Evolutionary conservation across 2,888 invertebrate genomes (phyloP), one percentile per base, ranked within the genome.

Genomic region (Oligia fasciuncula): DNA sequence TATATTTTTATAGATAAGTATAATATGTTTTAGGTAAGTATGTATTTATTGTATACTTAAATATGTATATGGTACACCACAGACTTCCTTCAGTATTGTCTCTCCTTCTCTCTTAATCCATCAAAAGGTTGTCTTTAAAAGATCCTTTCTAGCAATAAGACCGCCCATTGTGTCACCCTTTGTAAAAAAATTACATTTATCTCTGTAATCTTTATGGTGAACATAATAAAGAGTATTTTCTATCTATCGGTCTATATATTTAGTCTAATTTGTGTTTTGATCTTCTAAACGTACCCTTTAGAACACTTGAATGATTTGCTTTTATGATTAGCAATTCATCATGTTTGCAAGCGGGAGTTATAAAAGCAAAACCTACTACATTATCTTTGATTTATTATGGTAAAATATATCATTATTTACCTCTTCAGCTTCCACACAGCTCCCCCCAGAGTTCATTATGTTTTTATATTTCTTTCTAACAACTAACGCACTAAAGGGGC

Each of bases 401-500:
- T 4, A 40, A 35, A 65, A 6, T 65, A 29, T 70, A 46, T 77
- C 17, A 57, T 66, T 35, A 66, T 78, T 57, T 35, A 14, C 29
- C 43, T 46, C 72, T 72, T 46, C 35, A 81, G 17, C 23, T 5
- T 57, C 35, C n/a, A 63, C 19, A n/a, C 2, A 8, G 19, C 11
- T 54, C 9, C 5, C 35, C 0, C 23, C 23, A 19, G 1, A 17
- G 0, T 29, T 76, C 1, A 72, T 71, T 46, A 54, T 68, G 40
- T 82, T 76, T 81, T 82, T 60, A 9, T 71, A 3, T 46, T 63
- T 71, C 8, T 60, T 29, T 35, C 14, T 67, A 51, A 51, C 8
- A 54, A 43, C n/a, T 49, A 40, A 19, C 9, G 0, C 54, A 17
- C n/a, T n/a, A 1, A 29, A 29, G 29, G 29, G 29, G 29, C 29